phyloP scores from a whole-genome alignment of 2,797 vertebrate species.

The Podargus strigoides region DNA sequence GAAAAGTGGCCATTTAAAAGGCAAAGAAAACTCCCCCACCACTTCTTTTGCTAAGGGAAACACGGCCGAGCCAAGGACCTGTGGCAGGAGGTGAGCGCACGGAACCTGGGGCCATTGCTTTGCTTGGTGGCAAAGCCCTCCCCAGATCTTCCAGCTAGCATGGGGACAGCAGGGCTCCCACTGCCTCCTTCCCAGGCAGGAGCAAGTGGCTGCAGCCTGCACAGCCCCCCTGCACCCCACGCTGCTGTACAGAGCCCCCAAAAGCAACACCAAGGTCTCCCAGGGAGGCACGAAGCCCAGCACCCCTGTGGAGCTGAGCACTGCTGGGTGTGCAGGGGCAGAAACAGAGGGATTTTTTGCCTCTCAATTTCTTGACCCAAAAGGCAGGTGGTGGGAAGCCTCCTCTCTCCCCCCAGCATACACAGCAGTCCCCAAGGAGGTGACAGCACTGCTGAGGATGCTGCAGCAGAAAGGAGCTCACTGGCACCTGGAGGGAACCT shows the following conservation, averaged over 20 bases:
- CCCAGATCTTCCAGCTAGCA: neutral
- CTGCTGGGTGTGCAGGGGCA: fast-evolving
- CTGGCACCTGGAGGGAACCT: neutral
- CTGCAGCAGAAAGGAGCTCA: neutral
- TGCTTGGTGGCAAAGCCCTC: neutral
- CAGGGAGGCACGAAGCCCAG: too few species aligned
- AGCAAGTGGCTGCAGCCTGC: neutral
- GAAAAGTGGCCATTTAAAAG: neutral
- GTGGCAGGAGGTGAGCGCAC: fast-evolving
- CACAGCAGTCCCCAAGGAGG: fast-evolving
- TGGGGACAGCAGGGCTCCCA: neutral
- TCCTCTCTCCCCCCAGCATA: neutral
- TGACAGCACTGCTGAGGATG: neutral
- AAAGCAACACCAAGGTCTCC: neutral
- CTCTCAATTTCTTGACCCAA: neutral
- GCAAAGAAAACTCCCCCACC: fast-evolving
- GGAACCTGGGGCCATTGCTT: fast-evolving
- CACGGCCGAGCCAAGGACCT: fast-evolving
- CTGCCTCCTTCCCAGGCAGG: neutral
- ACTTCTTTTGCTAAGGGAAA: neutral
- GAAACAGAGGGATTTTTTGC: neutral
- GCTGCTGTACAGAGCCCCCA: fast-evolving
- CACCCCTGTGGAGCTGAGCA: neutral
- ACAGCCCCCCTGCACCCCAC: neutral
- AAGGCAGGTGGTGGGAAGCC: neutral